A percentile compares a stretch with the other conserved stretches of the same genome.
Conservation (phyloP, 2,888 invertebrate genomes). For the Sphinx pinastri region DNA sequence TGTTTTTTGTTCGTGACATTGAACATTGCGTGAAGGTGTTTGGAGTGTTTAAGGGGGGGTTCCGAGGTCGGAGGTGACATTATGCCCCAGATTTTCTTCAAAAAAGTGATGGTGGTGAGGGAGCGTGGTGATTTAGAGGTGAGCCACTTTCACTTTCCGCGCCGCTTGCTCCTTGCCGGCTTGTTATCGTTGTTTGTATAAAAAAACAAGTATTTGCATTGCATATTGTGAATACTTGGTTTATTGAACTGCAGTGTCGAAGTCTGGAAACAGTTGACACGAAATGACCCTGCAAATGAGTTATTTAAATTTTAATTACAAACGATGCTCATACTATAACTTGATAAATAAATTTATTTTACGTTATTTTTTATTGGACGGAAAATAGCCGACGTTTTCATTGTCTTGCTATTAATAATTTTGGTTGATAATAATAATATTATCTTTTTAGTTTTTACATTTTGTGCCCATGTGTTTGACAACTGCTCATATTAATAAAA, state of each 20-base stretch:
- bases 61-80: slow-evolving; percentile 58
- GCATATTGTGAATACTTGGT: not conserved
- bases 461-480: too few relatives aligned
- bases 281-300: not conserved
- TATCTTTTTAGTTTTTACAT: too few relatives aligned
- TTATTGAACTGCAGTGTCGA: slow-evolving; percentile 1
- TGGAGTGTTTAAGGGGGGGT: slow-evolving; percentile 22
- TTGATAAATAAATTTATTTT: too few relatives aligned
- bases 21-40: slow-evolving; percentile 9
- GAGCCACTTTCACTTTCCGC: slow-evolving; percentile 77
- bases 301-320: not conserved
- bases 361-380: too few relatives aligned
- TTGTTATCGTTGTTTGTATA: slow-evolving; percentile 22
- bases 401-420: too few relatives aligned
- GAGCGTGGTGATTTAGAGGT: slow-evolving; percentile 77
- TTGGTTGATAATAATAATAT: too few relatives aligned
- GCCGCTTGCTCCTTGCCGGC: slow-evolving; percentile 29
- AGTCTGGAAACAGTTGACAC: not conserved
- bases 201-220: slow-evolving; percentile 16
- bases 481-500: too few relatives aligned
- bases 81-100: slow-evolving; percentile 82
- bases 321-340: too few relatives aligned
- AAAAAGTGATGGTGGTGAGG: slow-evolving; percentile 81
- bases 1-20: slow-evolving; percentile 30
- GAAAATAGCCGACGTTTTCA: too few relatives aligned